Evolutionary conservation across 2,797 vertebrate species (phyloP), one percentile per base, ranked within the genome.

Genomic region (Schizopygopsis pylzovi): DNA sequence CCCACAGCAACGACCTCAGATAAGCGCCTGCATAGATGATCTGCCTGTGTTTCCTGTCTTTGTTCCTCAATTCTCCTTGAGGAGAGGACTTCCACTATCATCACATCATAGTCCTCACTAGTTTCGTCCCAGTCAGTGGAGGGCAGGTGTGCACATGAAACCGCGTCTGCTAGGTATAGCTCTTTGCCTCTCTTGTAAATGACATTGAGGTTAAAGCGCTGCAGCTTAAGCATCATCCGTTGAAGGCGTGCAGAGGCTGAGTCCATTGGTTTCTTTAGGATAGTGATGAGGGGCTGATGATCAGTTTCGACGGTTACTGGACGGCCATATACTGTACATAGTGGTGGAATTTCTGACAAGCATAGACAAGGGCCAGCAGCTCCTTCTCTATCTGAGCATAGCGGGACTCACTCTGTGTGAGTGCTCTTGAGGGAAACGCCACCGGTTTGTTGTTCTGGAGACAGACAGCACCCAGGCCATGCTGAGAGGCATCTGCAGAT

Each of bases 71-170:
- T 67, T 22, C 79, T 71, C 37, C 13, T 47, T 18, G 25, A 72
- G 54, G 79, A 77, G 45, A 85, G 59, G 4, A 45, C 79, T 22
- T 85, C 68, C n/a, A 87, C 59, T 20, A 56, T 70, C 70, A 81
- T 77, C 3, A 82, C 68, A 8, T 89, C 79, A 6, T 82, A 72
- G 33, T 56, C 25, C 20, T 78, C 83, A 72, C 39, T 68, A 47
- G 63, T 61, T 4, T 70, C 61, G 15, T 45, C 47, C 28, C 52
- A 68, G 39, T 89, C 81, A 61, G 86, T 75, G 52, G 63, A 61
- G 28, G 87, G 83, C 54, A 87, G 54, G 45, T 85, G 84, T 73
- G 85, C 68, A 70, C 77, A 67, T n/a, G 88, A 89, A 11, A 89
- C 52, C 5, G 6, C 39, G 6, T 41, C 39, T 1, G 39, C n/a